phyloP scores from a whole-genome alignment of 2,888 invertebrate species.

The Allygus modestus region DNA sequence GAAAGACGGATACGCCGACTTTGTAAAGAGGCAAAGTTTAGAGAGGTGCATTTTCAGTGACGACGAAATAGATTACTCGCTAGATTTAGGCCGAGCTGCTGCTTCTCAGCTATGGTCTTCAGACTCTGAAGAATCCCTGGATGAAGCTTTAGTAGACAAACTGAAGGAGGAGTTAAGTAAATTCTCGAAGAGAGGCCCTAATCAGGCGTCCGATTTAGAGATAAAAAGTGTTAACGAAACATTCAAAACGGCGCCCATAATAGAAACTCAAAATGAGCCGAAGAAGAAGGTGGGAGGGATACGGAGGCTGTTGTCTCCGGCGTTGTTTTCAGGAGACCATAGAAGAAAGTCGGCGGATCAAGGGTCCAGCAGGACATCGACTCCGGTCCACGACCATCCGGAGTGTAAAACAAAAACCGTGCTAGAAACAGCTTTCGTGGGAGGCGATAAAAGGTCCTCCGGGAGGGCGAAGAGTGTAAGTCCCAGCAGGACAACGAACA shows the following conservation, averaged over 20 bases:
- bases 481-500: slow-evolving; percentile 59
- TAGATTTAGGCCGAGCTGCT: slow-evolving; percentile 45
- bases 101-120: slow-evolving; percentile 60
- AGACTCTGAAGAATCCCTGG: slow-evolving; percentile 62
- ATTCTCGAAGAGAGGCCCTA: slow-evolving; percentile 9
- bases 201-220: not conserved
- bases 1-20: slow-evolving; percentile 61
- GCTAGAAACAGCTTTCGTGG: slow-evolving; percentile 66
- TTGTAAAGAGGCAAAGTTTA: slow-evolving; percentile 56
- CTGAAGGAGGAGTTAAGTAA: slow-evolving; percentile 57
- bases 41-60: slow-evolving; percentile 59
- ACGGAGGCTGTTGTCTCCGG: slow-evolving; percentile 65
- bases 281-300: slow-evolving; percentile 66
- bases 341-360: slow-evolving; percentile 61
- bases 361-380: slow-evolving; percentile 41
- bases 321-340: slow-evolving; percentile 63
- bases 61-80: slow-evolving; percentile 54
- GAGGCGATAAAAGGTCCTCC: slow-evolving; percentile 56
- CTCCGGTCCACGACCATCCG: slow-evolving; percentile 54
- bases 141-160: slow-evolving; percentile 50
- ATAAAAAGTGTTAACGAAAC: not conserved
- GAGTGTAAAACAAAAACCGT: slow-evolving; percentile 59
- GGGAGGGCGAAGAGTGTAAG: slow-evolving; percentile 66
- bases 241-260: slow-evolving; percentile 64
- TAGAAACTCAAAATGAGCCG: slow-evolving; percentile 61